Base-by-base conservation (phyloP, 2,888 invertebrate species). In the Eilema sororculum region DNA sequence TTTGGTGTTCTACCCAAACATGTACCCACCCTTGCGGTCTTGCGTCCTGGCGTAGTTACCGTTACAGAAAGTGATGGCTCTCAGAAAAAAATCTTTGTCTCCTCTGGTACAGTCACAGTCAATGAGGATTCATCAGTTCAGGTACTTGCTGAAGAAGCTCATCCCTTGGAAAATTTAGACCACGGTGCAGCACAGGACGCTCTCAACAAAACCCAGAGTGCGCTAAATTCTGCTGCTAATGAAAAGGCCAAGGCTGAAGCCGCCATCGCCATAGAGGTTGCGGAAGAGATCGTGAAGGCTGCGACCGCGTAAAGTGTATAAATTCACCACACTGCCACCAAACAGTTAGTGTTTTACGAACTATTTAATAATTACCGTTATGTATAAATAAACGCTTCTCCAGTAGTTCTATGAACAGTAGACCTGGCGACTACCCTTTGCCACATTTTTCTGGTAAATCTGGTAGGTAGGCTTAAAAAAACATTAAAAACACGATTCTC, bases 1-100 rank as follows among this genome's bases (percentile, higher is more conserved):
- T 99, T 99, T 91, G 99, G 99, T 96, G 99, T 99, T 86, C 95
- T 99, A 76, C 98, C 99, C 0, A 98, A 98, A 87, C 99, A 99
- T 90, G 99, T 99, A 59, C 99, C 99, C 64, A 98, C 98, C 65
- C 93, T 99, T 77, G 99, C 99, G 81, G 99, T 99, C 8, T 95
- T 99, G 16, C 98, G 98, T 91, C 99, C 99, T 22, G 99, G 99
- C 58, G 97, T 99, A 37, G 98, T 99, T 2, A 97, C 98, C 69
- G 98, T 99, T 9, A 96, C 96, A 83, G 99, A 99, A 92, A 97
- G 97, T 80, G 98, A 98, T 88, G 99, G 99, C 74, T 96, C 96
- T 77, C 92, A 96, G 20, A 98, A 97, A 87, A 99, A 98, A 93
- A 98, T 97, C 87, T 99, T 99, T 92, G 99, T 99, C 13, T 99